Conservation (phyloP, 2,797 vertebrate genomes). For the Crax fasciolata region DNA sequence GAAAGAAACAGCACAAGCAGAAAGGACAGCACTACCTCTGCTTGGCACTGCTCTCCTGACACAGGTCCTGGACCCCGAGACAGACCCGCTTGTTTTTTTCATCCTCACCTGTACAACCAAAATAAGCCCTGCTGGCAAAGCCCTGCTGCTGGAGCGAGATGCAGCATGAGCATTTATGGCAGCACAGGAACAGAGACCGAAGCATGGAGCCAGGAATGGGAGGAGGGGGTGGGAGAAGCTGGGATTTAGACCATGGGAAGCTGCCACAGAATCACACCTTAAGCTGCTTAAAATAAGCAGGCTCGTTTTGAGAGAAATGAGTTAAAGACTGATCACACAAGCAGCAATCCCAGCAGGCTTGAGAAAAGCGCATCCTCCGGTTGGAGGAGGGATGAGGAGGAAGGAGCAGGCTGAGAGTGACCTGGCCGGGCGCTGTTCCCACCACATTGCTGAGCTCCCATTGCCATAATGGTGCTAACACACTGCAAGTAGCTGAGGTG, state of each 20-base stretch:
- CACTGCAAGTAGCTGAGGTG: not conserved
- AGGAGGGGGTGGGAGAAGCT: not conserved
- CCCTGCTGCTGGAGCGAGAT: accelerated
- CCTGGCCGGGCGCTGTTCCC: not conserved
- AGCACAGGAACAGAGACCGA: not conserved
- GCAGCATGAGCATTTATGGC: not conserved
- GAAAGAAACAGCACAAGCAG: not conserved
- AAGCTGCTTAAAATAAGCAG: not conserved
- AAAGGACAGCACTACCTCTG: not conserved
- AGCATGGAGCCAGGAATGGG: not conserved
- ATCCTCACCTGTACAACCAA: not conserved
- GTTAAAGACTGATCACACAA: not conserved
- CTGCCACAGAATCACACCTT: not conserved
- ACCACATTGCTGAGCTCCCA: not conserved
- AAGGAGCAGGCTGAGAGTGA: not conserved
- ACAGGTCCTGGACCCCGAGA: not conserved
- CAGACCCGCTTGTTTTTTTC: not conserved
- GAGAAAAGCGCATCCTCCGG: not conserved
- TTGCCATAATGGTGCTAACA: not conserved
- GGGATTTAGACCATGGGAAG: not conserved
- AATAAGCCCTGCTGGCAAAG: not conserved
- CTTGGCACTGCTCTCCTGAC: accelerated
- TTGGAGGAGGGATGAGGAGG: not conserved
- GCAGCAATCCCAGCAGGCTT: not conserved
- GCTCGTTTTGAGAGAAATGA: not conserved